These are phyloP conservation scores for Lutraria lutraria DNA, from an alignment of 2,888 invertebrate genomes.

Conservation along the genomic window DNA sequence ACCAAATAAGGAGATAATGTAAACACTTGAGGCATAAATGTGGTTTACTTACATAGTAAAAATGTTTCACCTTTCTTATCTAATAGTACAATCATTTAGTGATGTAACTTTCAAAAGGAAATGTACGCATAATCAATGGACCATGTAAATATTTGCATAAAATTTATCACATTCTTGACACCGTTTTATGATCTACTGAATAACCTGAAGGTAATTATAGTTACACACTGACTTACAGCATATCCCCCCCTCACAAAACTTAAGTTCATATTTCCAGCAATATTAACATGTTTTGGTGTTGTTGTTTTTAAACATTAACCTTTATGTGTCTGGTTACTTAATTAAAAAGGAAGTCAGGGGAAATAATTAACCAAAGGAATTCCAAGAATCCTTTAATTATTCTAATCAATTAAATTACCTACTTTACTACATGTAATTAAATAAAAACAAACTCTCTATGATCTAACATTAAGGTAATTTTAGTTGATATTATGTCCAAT, in stretches of 20 bases:
- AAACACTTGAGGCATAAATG: background rate
- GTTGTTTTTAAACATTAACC: too few relatives aligned
- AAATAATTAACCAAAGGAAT: background rate
- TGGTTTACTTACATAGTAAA: background rate
- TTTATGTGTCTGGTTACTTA: background rate
- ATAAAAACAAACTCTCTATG: too few relatives aligned
- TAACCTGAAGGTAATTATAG: background rate
- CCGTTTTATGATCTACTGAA: background rate
- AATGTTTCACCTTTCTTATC: background rate
- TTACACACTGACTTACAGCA: background rate
- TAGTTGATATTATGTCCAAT: too few relatives aligned
- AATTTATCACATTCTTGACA: slow-evolving; percentile 8
- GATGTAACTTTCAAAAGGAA: background rate
- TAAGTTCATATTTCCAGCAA: too few relatives aligned
- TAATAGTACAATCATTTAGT: background rate
- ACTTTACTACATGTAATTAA: too few relatives aligned
- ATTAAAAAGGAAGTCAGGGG: background rate
- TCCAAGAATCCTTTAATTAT: background rate
- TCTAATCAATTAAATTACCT: too few relatives aligned
- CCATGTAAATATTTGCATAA: background rate
- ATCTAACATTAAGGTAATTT: too few relatives aligned
- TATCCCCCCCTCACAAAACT: background rate
- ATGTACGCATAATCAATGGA: background rate
- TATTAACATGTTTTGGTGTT: too few relatives aligned
- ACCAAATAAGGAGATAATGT: background rate